phyloP scores from a whole-genome alignment of 2,888 invertebrate genomes.

The Cheilosia grossa region DNA sequence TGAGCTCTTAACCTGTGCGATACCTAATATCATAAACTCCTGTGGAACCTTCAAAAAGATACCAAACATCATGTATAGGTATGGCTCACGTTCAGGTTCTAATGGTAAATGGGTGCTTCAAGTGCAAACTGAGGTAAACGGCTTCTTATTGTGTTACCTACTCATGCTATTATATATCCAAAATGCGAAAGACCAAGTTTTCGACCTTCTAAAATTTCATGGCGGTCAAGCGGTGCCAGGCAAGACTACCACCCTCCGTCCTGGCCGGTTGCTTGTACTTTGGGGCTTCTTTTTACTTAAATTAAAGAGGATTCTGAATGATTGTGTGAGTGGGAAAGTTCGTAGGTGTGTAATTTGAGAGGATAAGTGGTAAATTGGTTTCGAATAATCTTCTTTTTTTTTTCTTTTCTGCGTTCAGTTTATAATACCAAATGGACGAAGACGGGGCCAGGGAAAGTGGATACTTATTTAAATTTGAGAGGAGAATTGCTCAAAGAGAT shows the following conservation, averaged over 20 bases:
- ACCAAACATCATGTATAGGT: neutral
- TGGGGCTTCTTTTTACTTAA: neutral
- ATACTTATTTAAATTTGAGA: constrained; percentile 13
- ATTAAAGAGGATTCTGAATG: neutral
- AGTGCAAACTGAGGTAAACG: neutral
- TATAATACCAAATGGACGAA: neutral
- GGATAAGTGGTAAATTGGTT: constrained; percentile 45
- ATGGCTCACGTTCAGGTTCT: neutral
- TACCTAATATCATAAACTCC: neutral
- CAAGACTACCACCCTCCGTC: neutral
- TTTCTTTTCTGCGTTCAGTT: neutral
- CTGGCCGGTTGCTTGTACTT: neutral
- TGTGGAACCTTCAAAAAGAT: neutral
- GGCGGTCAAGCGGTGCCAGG: constrained; percentile 6
- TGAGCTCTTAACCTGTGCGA: neutral
- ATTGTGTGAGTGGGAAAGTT: neutral
- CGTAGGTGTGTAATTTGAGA: constrained; percentile 29
- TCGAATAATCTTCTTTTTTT: constrained; percentile 6
- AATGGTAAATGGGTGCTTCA: neutral
- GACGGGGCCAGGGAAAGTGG: neutral
- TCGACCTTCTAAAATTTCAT: constrained; percentile 4
- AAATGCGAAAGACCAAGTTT: neutral
- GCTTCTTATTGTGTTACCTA: neutral
- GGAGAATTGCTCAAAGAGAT: neutral
- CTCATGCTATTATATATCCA: neutral